phyloP scores from a whole-genome alignment of 2,797 vertebrate genomes.

The Coregonus ussuriensis region DNA sequence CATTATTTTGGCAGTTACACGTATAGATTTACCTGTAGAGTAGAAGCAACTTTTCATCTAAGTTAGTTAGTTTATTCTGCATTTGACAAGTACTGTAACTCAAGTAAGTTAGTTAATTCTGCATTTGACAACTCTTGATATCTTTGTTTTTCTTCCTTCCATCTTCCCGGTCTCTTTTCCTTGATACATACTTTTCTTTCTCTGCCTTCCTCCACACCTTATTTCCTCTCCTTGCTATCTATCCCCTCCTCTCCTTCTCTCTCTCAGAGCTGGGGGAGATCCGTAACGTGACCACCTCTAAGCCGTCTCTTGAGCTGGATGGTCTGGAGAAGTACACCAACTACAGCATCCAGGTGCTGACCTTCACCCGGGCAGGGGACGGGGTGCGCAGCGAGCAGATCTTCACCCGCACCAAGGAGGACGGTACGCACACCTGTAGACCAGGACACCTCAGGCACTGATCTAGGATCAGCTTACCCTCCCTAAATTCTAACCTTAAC shows the following conservation, averaged over 20 bases:
- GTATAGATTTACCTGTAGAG: constrained; percentile 7
- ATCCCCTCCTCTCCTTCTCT: background rate
- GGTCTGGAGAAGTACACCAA: constrained; percentile 97
- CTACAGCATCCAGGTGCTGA: constrained; percentile 96
- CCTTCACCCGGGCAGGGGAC: constrained; percentile 94
- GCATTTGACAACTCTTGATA: background rate
- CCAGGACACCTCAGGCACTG: background rate
- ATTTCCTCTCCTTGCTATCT: background rate
- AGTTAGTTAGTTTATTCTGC: background rate
- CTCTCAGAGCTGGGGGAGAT: constrained; percentile 91
- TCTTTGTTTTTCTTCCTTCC: background rate
- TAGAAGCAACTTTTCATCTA: background rate
- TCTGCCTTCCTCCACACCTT: too few relatives aligned
- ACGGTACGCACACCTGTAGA: constrained; percentile 77
- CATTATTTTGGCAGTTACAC: too few relatives aligned
- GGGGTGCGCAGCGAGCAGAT: constrained; percentile 95
- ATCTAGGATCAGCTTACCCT: background rate
- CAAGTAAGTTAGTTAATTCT: too few relatives aligned
- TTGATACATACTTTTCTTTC: background rate
- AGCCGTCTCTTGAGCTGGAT: constrained; percentile 91
- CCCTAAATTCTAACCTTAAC: background rate
- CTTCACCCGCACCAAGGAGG: constrained; percentile 95
- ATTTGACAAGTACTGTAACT: background rate
- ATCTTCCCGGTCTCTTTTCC: background rate
- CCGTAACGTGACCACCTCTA: constrained; percentile 91